Percentiles rank a stretch among this genome's conserved stretches.
These are phyloP conservation scores for Coleophora flavipennella DNA, from an alignment of 2,888 invertebrate genomes.

Conservation along the genomic window DNA sequence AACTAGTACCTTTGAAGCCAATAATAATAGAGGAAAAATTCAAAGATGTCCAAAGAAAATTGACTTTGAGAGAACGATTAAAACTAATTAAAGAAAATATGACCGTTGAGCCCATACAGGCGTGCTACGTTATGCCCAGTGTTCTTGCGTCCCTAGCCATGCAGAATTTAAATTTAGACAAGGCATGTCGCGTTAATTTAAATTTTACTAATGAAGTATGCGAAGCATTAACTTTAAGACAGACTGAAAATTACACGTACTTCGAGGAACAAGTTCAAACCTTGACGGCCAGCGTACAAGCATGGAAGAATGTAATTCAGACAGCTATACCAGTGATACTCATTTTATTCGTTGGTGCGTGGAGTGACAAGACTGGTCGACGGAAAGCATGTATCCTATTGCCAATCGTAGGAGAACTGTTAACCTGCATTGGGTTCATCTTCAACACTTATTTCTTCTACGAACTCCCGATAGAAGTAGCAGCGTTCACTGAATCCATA, in stretches of 20 bases:
- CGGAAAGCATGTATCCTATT: constrained; percentile 80
- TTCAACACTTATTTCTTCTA: constrained; percentile 80
- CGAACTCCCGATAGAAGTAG: constrained; percentile 83
- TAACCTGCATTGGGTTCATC: constrained; percentile 78
- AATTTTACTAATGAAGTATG: constrained; percentile 77
- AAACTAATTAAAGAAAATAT: constrained; percentile 65
- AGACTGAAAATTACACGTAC: constrained; percentile 59
- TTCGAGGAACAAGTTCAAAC: constrained; percentile 73
- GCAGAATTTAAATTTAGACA: constrained; percentile 81
- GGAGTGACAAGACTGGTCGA: constrained; percentile 74
- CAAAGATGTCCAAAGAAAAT: constrained; percentile 26
- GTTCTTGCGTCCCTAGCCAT: constrained; percentile 81
- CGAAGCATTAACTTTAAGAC: constrained; percentile 76
- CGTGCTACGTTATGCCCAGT: constrained; percentile 78
- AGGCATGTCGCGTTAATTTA: constrained; percentile 83
- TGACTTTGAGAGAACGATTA: constrained; percentile 38
- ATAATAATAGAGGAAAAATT: constrained; percentile 17
- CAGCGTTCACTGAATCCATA: constrained; percentile 82
- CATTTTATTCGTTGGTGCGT: constrained; percentile 82
- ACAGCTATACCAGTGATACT: constrained; percentile 80
- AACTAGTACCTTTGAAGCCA: constrained; percentile 37
- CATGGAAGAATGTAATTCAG: constrained; percentile 83
- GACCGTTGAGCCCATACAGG: constrained; percentile 82
- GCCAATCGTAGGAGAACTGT: constrained; percentile 80
- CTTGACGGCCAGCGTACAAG: constrained; percentile 78